Evolutionary conservation across 2,888 invertebrate genomes (phyloP), one percentile per base, ranked within the genome.

Genomic region (Hemithea aestivaria): DNA sequence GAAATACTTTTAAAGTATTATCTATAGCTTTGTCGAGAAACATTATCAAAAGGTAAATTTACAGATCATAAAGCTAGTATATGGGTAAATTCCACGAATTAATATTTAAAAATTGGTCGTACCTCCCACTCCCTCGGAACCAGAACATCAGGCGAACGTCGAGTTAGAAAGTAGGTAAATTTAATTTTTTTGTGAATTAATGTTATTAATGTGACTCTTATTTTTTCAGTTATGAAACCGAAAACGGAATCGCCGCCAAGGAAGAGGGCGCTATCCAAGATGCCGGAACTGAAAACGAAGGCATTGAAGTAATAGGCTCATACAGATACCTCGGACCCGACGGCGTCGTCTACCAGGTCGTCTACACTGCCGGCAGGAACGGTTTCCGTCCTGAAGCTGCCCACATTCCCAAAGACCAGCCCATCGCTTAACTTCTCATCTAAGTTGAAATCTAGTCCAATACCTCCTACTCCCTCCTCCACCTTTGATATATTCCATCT

Each of bases 321-420:
- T 85, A 6, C 77, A 54, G 71, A 1, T 83, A 79, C 77, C 9
- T 41, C 45, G 89, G 83, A 7, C 58, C 64, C 12, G 89, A 89
- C 38, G 88, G 88, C 24, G 59, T 77, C 10, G 20, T 58, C 35
- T 89, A 90, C 80, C 52, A 57, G 20, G 71, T 90, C 27, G 64
- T 52, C 37, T 90, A 89, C 81, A 49, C 75, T 42, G 89, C 90
- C 25, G 67, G 88, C 66, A 78, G 87, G 63, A 58, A 76, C 53
- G 90, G 90, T 7, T 91, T 88, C 87, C 80, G 81, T 51, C 76
- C 90, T 62, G 22, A 35, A 7, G 81, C 71, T n/a, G 62, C 62
- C 28, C 81, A 83, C 41, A 35, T 84, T 23, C 81, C 82, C 62
- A 9, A 25, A 0, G 47, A 57, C 33, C 37, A 45, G 46, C 58